These are phyloP conservation scores for Chelon auratus DNA, from an alignment of 2,797 vertebrate species.

Conservation along the genomic window DNA sequence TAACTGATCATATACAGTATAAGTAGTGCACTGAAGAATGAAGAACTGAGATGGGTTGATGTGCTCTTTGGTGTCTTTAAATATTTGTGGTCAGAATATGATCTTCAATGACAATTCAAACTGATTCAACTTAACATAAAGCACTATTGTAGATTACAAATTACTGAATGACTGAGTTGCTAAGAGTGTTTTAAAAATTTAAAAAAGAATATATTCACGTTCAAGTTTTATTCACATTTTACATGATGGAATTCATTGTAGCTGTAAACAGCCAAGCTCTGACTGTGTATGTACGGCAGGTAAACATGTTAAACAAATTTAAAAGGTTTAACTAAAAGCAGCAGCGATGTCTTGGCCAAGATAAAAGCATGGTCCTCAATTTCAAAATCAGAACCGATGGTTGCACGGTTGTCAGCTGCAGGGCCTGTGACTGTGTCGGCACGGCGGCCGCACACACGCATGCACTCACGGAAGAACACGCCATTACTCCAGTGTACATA, in stretches of 20 bases:
- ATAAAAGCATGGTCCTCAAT: conserved; percentile 27
- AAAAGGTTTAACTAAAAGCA: conserved; percentile 38
- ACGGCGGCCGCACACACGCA: conserved; percentile 42
- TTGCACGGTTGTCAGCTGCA: conserved; percentile 45
- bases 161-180: neutral
- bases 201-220: neutral
- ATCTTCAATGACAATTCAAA: neutral
- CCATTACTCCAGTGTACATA: conserved; percentile 7
- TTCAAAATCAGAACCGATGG: conserved; percentile 12
- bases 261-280: neutral
- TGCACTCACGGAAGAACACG: conserved; percentile 13
- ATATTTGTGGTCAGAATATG: conserved; percentile 17
- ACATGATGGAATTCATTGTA: neutral
- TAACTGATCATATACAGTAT: conserved; percentile 1
- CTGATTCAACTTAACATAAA: neutral
- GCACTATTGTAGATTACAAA: neutral
- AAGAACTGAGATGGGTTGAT: neutral
- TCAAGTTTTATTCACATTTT: neutral
- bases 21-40: neutral
- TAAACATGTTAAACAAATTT: conserved; percentile 9
- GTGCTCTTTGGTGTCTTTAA: neutral
- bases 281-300: neutral
- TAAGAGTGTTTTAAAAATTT: neutral
- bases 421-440: conserved; percentile 37
- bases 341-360: conserved; percentile 10